These are phyloP conservation scores for Alca torda DNA, from an alignment of 2,797 vertebrate species.

Conservation along the genomic window DNA sequence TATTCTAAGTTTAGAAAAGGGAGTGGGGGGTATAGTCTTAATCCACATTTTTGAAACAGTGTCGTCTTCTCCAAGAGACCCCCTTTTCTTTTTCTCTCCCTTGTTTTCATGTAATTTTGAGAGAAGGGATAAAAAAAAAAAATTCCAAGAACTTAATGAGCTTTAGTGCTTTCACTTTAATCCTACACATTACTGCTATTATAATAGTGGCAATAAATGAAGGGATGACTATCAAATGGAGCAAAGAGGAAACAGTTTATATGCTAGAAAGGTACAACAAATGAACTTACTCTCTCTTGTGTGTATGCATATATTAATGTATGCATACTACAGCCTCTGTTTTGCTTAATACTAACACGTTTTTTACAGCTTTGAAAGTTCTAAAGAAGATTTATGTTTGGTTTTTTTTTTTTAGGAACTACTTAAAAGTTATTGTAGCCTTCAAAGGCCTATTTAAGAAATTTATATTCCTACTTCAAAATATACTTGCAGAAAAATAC, in stretches of 20 bases:
- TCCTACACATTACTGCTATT: conserved; percentile 58
- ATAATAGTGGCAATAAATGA: conserved; percentile 62
- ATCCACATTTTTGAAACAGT: conserved; percentile 76
- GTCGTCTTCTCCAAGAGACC: conserved; percentile 68
- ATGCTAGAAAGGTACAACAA: conserved; percentile 61
- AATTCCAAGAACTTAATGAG: conserved; percentile 77
- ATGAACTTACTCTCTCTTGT: not conserved
- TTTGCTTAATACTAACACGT: not conserved
- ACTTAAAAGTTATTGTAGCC: not conserved
- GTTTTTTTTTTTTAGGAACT: not conserved
- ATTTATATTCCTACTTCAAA: not conserved
- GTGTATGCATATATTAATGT: not conserved
- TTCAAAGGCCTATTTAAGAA: conserved; percentile 18
- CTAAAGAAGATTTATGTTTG: not conserved
- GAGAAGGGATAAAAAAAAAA: conserved; percentile 66
- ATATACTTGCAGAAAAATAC: not conserved
- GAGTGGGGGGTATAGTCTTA: conserved; percentile 49
- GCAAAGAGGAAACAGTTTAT: conserved; percentile 53
- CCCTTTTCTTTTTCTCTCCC: conserved; percentile 66
- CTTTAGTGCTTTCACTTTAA: conserved; percentile 73
- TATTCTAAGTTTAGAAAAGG: conserved; percentile 70
- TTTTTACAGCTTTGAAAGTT: not conserved
- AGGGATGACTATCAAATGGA: conserved; percentile 66
- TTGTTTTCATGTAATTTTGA: conserved; percentile 76
- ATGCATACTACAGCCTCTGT: not conserved